These are phyloP conservation scores for Petaurus breviceps DNA, from an alignment of 2,113 vertebrate species.

Conservation along the genomic window DNA sequence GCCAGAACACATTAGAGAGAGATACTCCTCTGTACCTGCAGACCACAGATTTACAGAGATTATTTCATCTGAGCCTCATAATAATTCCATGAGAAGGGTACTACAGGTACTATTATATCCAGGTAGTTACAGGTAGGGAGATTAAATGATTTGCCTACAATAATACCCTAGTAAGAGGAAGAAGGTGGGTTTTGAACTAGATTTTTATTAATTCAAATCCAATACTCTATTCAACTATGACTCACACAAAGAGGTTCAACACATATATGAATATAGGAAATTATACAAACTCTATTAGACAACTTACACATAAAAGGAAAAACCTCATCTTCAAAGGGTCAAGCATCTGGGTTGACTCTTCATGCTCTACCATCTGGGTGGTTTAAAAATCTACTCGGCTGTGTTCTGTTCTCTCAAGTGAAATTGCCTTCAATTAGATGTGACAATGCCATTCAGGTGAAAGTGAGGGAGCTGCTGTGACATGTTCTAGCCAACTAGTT, in stretches of 20 bases:
- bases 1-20: not conserved
- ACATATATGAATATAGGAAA: not conserved
- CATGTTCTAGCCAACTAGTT: conserved; percentile 14
- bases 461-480: conserved; percentile 20
- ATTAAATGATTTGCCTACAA: not conserved
- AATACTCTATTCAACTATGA: not conserved
- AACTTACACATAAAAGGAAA: not conserved
- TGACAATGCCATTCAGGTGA: conserved; percentile 27
- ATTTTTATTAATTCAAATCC: not conserved
- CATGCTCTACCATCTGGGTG: not conserved
- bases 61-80: not conserved
- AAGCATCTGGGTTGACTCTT: not conserved
- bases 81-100: not conserved
- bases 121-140: not conserved
- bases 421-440: conserved; percentile 52
- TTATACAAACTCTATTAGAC: not conserved
- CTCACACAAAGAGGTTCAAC: not conserved
- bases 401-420: not conserved
- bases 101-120: not conserved
- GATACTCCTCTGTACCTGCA: not conserved
- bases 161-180: not conserved
- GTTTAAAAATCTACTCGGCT: not conserved
- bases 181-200: not conserved
- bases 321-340: not conserved
- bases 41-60: not conserved